Percentiles rank a stretch among this genome's conserved stretches.
These are phyloP conservation scores for Marcusenius ussheri DNA, from an alignment of 2,113 vertebrate genomes.

Conservation along the genomic window DNA sequence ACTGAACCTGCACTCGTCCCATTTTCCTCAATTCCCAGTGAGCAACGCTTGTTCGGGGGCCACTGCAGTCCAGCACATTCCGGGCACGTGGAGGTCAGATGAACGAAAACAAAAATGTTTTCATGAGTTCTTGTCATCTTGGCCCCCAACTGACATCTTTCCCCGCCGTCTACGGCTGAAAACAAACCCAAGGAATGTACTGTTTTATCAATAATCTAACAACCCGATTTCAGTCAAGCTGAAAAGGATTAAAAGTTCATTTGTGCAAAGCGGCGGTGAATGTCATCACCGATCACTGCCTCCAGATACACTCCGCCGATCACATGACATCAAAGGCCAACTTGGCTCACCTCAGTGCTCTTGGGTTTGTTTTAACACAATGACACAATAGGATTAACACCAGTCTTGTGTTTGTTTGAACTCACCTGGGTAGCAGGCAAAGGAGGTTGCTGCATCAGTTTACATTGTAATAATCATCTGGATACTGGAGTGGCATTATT, in stretches of 20 bases:
- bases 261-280: background rate
- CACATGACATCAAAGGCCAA: background rate
- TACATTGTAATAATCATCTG: slow-evolving; percentile 34
- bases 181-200: background rate
- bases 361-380: slow-evolving; percentile 3
- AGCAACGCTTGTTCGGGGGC: slow-evolving; percentile 25
- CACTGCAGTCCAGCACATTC: slow-evolving; percentile 32
- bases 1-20: background rate
- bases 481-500: slow-evolving; percentile 30
- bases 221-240: background rate
- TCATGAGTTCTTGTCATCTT: background rate
- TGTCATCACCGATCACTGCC: background rate
- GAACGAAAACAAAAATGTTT: slow-evolving; percentile 11
- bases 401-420: slow-evolving; percentile 32
- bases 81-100: slow-evolving; percentile 27
- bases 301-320: background rate
- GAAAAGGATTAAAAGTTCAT: background rate
- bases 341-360: background rate
- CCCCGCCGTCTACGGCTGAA: background rate
- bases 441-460: slow-evolving; percentile 46
- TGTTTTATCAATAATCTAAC: background rate
- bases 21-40: slow-evolving; percentile 7
- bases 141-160: slow-evolving; percentile 2
- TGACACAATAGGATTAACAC: slow-evolving; percentile 20
- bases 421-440: slow-evolving; percentile 36